Evolutionary conservation across 2,113 vertebrate species (phyloP), one percentile per base, ranked within the genome.

Genomic region (Ailurus styani): DNA sequence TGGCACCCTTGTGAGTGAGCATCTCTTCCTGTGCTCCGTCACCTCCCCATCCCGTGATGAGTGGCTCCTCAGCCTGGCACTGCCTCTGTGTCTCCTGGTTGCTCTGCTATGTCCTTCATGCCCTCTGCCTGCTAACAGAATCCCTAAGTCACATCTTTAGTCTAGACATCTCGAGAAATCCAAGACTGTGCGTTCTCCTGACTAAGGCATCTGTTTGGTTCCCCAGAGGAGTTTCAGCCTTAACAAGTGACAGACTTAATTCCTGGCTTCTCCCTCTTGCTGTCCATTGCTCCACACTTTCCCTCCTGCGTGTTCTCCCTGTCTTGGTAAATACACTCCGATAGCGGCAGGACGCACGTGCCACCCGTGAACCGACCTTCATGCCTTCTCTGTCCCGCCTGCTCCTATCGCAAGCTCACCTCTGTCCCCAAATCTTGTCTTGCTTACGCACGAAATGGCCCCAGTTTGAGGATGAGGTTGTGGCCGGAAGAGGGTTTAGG

Each of bases 21-120:
- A 10, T 81, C 0, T 1, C 29, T 7, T 42, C 17, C 55, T 8
- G 15, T 13, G 11, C 23, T 6, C 14, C 18, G 4, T 11, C 12
- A 10, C 31, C 62, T 7, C 3, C 3, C 2, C 21, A 62, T 34
- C 14, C 17, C 2, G 6, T 13, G 23, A 18, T 6, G 4, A 11
- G 23, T 0, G 5, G 15, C 1, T 0, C 52, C 55, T 52, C 42
- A 9, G 55, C 29, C 42, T 3, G 0, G 12, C 23, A 3, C 13
- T 40, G 31, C 4, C 31, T 55, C 37, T 66, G 13, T 7, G 29
- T 25, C 34, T 75, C 12, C 37, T 20, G 54, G 57, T 2, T 45
- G 0, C 0, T 14, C 1, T 3, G 9, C 45, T n/a, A 0, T 17
- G 7, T 14, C 11, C 23, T 12, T 5, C 1, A n/a, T 3, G n/a